phyloP scores from a whole-genome alignment of 2,113 vertebrate species.

The Corythaeola cristata region DNA sequence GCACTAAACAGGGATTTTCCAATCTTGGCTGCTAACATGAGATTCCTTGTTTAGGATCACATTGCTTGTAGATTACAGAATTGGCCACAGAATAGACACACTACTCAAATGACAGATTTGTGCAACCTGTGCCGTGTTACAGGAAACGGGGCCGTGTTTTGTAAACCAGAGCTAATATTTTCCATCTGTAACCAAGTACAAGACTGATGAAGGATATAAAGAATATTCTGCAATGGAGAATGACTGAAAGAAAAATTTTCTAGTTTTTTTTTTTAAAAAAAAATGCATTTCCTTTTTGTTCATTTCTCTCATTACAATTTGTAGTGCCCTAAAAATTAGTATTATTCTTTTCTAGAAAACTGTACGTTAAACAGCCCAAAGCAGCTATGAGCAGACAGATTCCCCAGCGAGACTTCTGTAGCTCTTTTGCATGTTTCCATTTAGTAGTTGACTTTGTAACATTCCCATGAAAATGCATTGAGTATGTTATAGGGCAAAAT shows the following conservation, averaged over 20 bases:
- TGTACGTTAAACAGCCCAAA: not conserved
- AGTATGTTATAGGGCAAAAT: not conserved
- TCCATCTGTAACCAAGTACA: conserved; percentile 82
- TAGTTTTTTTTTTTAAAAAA: not conserved
- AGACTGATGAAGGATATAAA: conserved; percentile 79
- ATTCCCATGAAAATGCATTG: not conserved
- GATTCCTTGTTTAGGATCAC: conserved; percentile 80
- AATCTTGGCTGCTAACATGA: conserved; percentile 73
- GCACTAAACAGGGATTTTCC: conserved; percentile 76
- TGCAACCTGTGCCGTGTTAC: conserved; percentile 81
- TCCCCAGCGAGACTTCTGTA: not conserved
- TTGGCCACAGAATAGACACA: conserved; percentile 79
- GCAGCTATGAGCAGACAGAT: not conserved
- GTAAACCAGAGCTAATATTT: conserved; percentile 86
- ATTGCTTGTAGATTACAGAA: conserved; percentile 83
- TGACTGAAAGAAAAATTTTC: not conserved
- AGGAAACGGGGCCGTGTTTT: conserved; percentile 72
- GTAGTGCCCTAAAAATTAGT: not conserved
- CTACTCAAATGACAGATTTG: conserved; percentile 84
- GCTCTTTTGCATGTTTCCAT: not conserved
- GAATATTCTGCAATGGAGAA: conserved; percentile 63
- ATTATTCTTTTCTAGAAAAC: not conserved
- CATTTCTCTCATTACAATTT: not conserved
- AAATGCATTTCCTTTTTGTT: not conserved
- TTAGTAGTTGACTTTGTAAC: not conserved